Evolutionary conservation across 2,888 invertebrate genomes (phyloP).

Genomic region (Bedellia somnulentella): DNA sequence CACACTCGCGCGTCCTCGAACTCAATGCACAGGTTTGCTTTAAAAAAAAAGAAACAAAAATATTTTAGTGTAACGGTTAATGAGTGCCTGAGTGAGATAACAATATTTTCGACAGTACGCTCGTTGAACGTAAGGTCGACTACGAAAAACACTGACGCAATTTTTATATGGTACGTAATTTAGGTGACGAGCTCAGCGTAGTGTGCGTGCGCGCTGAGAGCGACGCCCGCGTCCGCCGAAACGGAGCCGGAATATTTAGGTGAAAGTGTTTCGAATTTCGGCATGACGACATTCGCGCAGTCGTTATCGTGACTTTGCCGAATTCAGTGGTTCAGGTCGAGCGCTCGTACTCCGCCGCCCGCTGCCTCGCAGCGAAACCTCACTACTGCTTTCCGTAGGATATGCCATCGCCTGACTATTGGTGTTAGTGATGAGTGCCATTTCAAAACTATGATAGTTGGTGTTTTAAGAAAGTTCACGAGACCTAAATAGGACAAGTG

Average conservation of each 20-base stretch:
- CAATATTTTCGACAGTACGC: constrained; percentile 46
- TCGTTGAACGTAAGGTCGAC: constrained; percentile 47
- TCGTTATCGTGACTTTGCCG: constrained; percentile 62
- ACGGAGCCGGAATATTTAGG: constrained; percentile 61
- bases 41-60: constrained; percentile 49
- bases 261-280: constrained; percentile 63
- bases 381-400: constrained; percentile 36
- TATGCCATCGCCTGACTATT: constrained; percentile 31
- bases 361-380: too few species aligned
- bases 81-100: constrained; percentile 54
- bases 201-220: constrained; percentile 58
- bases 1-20: constrained; percentile 42
- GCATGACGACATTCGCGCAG: constrained; percentile 61
- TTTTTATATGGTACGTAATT: constrained; percentile 59
- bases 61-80: constrained; percentile 37
- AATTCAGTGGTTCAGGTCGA: constrained; percentile 51
- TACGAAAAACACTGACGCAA: constrained; percentile 60
- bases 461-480: constrained; percentile 37
- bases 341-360: constrained; percentile 26
- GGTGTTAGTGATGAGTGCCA: constrained; percentile 34
- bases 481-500: constrained; percentile 52
- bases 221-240: constrained; percentile 60
- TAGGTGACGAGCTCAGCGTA: constrained; percentile 39
- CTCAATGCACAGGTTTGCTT: constrained; percentile 29
- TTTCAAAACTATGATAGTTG: constrained; percentile 49